Percentiles rank a stretch among this genome's conserved stretches.
Evolutionary conservation across 2,888 invertebrate species (phyloP).

Genomic region (Keiferia lycopersicella): DNA sequence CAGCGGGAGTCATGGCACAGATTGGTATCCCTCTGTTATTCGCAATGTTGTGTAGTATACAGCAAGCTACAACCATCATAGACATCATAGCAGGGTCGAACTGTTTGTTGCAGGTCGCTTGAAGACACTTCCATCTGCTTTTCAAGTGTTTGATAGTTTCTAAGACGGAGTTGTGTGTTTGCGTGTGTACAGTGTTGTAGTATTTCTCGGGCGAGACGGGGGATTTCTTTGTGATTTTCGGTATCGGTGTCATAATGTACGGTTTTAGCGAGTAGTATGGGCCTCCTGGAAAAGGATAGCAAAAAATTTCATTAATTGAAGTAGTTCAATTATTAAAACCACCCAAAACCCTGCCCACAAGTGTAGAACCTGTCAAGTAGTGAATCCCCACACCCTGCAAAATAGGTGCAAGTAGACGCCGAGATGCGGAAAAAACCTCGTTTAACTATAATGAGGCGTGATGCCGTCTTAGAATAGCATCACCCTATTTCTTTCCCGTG

Average conservation of each 20-base stretch:
- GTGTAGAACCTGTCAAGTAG: too few species aligned
- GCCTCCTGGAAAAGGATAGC: slow-evolving; percentile 56
- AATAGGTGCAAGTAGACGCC: too few species aligned
- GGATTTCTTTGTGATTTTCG: slow-evolving; percentile 69
- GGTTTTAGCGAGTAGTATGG: slow-evolving; percentile 64
- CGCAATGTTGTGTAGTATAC: slow-evolving; percentile 66
- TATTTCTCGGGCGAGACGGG: slow-evolving; percentile 70
- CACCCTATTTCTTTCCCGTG: too few species aligned
- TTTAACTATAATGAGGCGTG: too few species aligned
- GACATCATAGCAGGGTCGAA: slow-evolving; percentile 63
- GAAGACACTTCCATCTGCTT: slow-evolving; percentile 70
- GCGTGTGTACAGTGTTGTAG: slow-evolving; percentile 62
- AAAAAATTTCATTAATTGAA: neutral
- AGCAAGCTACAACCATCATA: slow-evolving; percentile 66
- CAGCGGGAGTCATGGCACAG: slow-evolving; percentile 62
- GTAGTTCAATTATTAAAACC: too few species aligned
- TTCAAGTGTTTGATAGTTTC: slow-evolving; percentile 72
- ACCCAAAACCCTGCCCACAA: too few species aligned
- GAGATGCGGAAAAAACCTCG: too few species aligned
- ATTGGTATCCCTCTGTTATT: slow-evolving; percentile 52
- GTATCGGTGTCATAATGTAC: slow-evolving; percentile 69
- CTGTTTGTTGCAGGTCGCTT: slow-evolving; percentile 69
- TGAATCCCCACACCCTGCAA: too few species aligned
- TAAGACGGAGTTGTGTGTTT: slow-evolving; percentile 50
- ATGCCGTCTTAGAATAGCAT: too few species aligned